A percentile compares a stretch with the other conserved stretches of the same genome.
These are phyloP conservation scores for Drosophila kanekoi DNA, from an alignment of 2,888 invertebrate species.

Conservation along the genomic window DNA sequence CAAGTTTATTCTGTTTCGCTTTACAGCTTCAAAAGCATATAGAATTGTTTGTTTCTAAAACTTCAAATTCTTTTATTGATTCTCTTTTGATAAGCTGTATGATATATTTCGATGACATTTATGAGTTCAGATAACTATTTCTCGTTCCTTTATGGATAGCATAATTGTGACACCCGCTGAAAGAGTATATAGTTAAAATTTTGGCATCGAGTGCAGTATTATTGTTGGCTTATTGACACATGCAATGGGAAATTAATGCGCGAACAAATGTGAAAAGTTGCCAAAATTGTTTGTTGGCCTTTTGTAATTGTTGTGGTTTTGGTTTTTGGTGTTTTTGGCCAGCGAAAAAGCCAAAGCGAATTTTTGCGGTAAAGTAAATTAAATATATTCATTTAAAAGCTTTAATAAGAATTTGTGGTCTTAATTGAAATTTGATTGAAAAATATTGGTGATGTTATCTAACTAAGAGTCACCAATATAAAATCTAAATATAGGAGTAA, in stretches of 20 bases:
- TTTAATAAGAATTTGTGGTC: not conserved
- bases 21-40: too few species aligned
- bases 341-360: conserved; percentile 24
- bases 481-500: too few species aligned
- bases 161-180: not conserved
- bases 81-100: too few species aligned
- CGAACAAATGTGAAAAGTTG: conserved; percentile 67
- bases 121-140: too few species aligned
- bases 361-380: conserved; percentile 41
- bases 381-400: not conserved
- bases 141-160: not conserved
- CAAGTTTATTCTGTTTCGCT: too few species aligned
- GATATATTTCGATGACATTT: too few species aligned
- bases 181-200: not conserved
- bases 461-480: too few species aligned
- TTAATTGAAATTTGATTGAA: conserved; percentile 12
- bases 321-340: conserved; percentile 23
- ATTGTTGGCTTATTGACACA: conserved; percentile 67
- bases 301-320: conserved; percentile 64
- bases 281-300: conserved; percentile 59
- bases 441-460: not conserved
- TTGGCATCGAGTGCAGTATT: conserved; percentile 58
- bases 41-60: too few species aligned
- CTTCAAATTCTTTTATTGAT: too few species aligned
- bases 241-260: conserved; percentile 60